Conservation (phyloP, 2,888 invertebrate genomes). For the Microdon myrmicae region DNA sequence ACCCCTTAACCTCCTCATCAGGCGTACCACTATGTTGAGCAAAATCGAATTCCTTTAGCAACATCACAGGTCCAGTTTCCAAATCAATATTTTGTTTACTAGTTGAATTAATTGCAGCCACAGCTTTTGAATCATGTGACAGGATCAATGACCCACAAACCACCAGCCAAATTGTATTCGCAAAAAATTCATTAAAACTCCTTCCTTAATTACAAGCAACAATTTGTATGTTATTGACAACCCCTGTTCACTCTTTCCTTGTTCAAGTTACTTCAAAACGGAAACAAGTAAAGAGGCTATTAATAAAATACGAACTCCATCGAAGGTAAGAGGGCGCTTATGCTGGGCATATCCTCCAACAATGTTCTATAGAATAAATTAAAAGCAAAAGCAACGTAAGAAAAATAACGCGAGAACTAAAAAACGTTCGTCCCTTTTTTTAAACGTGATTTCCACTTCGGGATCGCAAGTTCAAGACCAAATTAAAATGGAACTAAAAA, state of each 20-base stretch:
- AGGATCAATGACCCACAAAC: conserved; percentile 3
- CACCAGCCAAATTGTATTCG: too few relatives aligned
- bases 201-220: conserved; percentile 11
- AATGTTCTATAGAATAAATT: neutral
- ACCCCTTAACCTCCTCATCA: too few relatives aligned
- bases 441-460: too few relatives aligned
- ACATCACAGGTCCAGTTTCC: too few relatives aligned
- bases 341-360: conserved; percentile 8
- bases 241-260: conserved; percentile 3
- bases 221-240: too few relatives aligned
- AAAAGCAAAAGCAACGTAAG: neutral
- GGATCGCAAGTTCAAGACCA: conserved; percentile 6
- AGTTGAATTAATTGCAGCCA: too few relatives aligned
- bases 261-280: conserved; percentile 19
- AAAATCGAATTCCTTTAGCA: too few relatives aligned
- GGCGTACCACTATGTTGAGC: too few relatives aligned
- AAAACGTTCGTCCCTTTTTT: conserved; percentile 11
- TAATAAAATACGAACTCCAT: too few relatives aligned
- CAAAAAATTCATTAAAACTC: too few relatives aligned
- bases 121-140: too few relatives aligned
- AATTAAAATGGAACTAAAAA: conserved; percentile 1
- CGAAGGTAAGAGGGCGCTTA: neutral
- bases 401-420: neutral
- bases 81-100: too few relatives aligned
- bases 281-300: conserved; percentile 30